Evolutionary conservation across 2,888 invertebrate genomes (phyloP), one percentile per base, ranked within the genome.

Genomic region (Callosobruchus maculatus): DNA sequence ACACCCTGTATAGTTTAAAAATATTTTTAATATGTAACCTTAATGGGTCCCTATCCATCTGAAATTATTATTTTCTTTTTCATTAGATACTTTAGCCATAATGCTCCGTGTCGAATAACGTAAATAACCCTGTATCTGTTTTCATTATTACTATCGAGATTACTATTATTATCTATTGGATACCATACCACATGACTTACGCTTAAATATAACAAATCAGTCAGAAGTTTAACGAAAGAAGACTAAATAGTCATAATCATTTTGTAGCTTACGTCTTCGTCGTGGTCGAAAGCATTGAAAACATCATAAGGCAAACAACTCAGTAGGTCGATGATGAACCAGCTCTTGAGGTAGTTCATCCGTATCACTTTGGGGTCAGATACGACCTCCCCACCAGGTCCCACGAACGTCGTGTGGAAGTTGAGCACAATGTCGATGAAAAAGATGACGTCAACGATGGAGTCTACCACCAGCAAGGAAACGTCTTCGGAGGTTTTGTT

Each of bases 341-440:
- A 99, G 82, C 98, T 98, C 89, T 97, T 97, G 85, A 99, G 92
- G 90, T 99, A 99, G 91, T 99, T 99, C 94, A 97, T 97, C 84
- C 97, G 91, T 87, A 98, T 98, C 83, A 97, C 96, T 88, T 97
- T 97, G 21, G 99, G 99, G 89, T 99, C 99, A 84, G 98, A 98
- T 83, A 99, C 98, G 82, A 99, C 99, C 89, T 96, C 96, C 79
- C 95, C 95, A 80, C 95, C 95, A 74, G 95, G 96, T 71, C 99
- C 99, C 84, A 99, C 99, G 89, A 99, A 99, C 79, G 99, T 99
- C 80, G 99, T 99, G 90, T 99, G 99, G 90, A 99, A 99, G 91
- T 99, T 99, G 87, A 99, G 94, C 87, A 99, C 97, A 88, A 99
- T 99, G 91, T 99, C 99, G 89, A 99, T 98, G 91, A 99, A 99